Conservation (phyloP, 2,797 vertebrate species). For the Rhabdophis nuchalis region DNA sequence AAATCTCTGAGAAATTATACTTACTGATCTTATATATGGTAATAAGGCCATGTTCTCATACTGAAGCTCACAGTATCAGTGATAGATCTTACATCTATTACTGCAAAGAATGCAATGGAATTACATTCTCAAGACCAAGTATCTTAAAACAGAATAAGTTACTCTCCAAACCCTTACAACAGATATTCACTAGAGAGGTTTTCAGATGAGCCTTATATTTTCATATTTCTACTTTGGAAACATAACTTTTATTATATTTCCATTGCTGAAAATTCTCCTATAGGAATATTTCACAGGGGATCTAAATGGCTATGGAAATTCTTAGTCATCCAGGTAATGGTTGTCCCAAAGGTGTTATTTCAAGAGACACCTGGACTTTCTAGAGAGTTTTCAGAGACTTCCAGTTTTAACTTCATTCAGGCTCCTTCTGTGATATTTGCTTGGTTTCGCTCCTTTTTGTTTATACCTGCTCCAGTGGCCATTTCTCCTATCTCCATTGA, state of each 20-base stretch:
- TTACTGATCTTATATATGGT: not conserved
- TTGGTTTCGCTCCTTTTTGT: not conserved
- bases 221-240: not conserved
- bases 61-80: not conserved
- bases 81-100: not conserved
- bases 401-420: not conserved
- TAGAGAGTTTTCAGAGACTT: too few species aligned
- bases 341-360: too few species aligned
- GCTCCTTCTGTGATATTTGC: not conserved
- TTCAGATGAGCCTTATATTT: not conserved
- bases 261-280: not conserved
- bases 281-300: not conserved
- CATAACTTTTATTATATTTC: conserved; percentile 4
- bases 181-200: not conserved
- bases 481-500: not conserved
- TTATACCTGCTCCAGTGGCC: not conserved
- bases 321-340: too few species aligned
- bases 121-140: not conserved
- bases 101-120: not conserved
- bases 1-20: not conserved
- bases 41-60: not conserved
- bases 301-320: too few species aligned
- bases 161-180: not conserved
- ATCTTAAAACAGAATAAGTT: conserved; percentile 18
- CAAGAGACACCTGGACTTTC: too few species aligned